Evolutionary conservation across 2,113 vertebrate genomes (phyloP), one percentile per base, ranked within the genome.

Genomic region (Tauraco erythrolophus): DNA sequence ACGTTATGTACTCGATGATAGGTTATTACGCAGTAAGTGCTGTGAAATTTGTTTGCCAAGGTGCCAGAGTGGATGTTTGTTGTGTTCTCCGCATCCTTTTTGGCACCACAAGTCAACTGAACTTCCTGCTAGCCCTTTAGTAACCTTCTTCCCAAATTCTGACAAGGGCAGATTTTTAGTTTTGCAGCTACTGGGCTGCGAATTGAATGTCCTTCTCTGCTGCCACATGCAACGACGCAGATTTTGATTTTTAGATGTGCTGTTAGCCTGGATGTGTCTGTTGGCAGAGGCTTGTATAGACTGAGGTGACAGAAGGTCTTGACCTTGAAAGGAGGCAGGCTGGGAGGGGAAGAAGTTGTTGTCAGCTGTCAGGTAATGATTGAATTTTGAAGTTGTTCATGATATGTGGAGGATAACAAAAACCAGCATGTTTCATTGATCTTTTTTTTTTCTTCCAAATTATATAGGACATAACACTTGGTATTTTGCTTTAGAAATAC

Each of bases 221-320:
- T 89, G 25, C 17, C 23, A n/a, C 0, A 0, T 31, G 14, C 16
- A 68, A 3, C 2, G 0, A n/a, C n/a, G n/a, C n/a, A n/a, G n/a
- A n/a, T n/a, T n/a, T n/a, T n/a, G n/a, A n/a, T n/a, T n/a, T n/a
- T n/a, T 30, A 37, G 57, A 35, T 87, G 92, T 81, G 30, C 51
- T 78, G 14, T 77, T 54, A 15, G 58, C 23, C 35, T 53, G 3
- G 9, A 1, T 2, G 6, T 56, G 27, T 85, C 51, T 62, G 1
- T 50, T 51, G 74, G 46, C 27, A 27, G n/a, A 61, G 37, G 13
- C 22, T 69, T 33, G 3, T 22, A 22, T 7, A 68, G 27, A 7
- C 28, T 54, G 25, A 81, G 13, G 35, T 66, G 66, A 35, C 12
- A 79, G 37, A 41, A 56, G 46, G 24, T n/a, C 30, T 65, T 90